A percentile compares a stretch with the other conserved stretches of the same genome.
These are phyloP conservation scores for Drosophila cracens DNA, from an alignment of 2,888 invertebrate species.

Conservation along the genomic window DNA sequence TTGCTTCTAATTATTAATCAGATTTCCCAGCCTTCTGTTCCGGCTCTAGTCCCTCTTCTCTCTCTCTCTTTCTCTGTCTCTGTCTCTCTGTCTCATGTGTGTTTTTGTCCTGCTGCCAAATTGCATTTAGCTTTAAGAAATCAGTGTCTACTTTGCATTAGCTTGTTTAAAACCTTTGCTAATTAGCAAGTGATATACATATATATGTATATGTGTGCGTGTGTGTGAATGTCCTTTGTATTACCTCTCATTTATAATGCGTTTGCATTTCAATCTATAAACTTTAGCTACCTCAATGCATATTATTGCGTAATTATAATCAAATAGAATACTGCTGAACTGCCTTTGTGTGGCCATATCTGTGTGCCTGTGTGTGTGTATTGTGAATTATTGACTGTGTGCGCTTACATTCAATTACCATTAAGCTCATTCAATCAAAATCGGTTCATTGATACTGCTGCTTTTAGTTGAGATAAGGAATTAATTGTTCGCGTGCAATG, in stretches of 20 bases:
- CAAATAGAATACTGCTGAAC: not conserved
- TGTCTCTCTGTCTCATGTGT: not conserved
- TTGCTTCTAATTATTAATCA: slow-evolving; percentile 65
- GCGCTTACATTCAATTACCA: not conserved
- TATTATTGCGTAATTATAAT: not conserved
- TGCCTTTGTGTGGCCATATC: not conserved
- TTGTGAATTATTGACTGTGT: not conserved
- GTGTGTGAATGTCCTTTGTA: not conserved
- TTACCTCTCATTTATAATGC: not conserved
- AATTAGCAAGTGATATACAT: not conserved
- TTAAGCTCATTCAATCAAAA: not conserved
- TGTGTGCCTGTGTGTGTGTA: not conserved
- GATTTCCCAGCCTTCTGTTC: slow-evolving; percentile 1
- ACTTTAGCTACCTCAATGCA: too few relatives aligned
- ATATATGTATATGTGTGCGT: not conserved
- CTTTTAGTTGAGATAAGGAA: not conserved
- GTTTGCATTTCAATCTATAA: not conserved
- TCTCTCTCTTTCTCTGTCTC: not conserved
- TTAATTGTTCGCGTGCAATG: slow-evolving; percentile 1
- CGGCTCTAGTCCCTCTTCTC: not conserved
- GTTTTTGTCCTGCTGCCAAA: not conserved
- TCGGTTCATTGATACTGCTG: not conserved
- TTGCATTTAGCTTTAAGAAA: not conserved
- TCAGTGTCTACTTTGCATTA: not conserved
- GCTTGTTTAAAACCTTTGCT: not conserved